Percentiles rank a stretch among this genome's conserved stretches.
Evolutionary conservation across 2,888 invertebrate species (phyloP).

Genomic region (Busseola fusca): DNA sequence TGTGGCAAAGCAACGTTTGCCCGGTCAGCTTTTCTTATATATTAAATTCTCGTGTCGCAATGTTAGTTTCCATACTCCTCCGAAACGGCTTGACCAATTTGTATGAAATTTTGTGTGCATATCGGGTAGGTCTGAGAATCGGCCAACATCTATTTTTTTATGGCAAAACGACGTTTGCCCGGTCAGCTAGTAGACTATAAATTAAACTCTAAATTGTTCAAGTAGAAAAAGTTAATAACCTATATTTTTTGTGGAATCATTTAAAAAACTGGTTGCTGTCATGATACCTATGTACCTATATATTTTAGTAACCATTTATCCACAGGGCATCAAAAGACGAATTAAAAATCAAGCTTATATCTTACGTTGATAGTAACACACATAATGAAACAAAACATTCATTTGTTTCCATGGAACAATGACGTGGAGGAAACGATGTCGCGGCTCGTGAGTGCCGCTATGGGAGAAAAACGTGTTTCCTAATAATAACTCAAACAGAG

Average conservation of each 20-base stretch:
- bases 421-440: constrained; percentile 37
- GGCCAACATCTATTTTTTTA: no score
- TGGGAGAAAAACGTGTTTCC: constrained; percentile 43
- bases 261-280: constrained; percentile 26
- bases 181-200: no score
- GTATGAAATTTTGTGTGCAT: no score
- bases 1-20: no score
- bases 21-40: no score
- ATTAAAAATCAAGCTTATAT: constrained; percentile 15
- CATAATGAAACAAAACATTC: constrained; percentile 12
- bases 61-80: no score
- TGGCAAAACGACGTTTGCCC: no score
- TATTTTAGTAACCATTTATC: constrained; percentile 5
- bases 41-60: no score
- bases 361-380: constrained; percentile 11
- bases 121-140: no score
- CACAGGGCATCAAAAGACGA: not conserved
- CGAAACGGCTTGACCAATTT: no score
- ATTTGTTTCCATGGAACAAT: constrained; percentile 31
- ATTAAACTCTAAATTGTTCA: constrained; percentile 12
- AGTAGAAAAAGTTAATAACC: constrained; percentile 8
- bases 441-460: constrained; percentile 34
- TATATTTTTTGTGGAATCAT: constrained; percentile 17
- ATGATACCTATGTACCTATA: not conserved
- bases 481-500: constrained; percentile 50